Evolutionary conservation across 1,140 invertebrate genomes (phyloP).

Genomic region (Diuraphis noxia): DNA sequence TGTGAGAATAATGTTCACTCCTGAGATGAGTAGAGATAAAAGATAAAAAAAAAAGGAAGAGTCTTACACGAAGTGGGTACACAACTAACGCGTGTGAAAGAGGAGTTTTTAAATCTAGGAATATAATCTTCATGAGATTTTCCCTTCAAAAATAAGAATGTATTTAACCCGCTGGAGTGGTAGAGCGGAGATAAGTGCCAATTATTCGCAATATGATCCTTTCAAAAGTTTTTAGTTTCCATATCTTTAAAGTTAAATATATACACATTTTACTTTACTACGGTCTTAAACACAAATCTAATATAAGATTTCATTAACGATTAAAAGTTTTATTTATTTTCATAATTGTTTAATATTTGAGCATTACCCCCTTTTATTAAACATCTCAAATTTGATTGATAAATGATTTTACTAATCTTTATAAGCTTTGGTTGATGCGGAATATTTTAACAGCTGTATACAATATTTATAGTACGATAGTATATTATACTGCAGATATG

Average conservation of each 20-base stretch:
- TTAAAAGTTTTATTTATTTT: conserved; percentile 12
- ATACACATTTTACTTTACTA: neutral
- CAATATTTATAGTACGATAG: neutral
- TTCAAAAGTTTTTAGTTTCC: neutral
- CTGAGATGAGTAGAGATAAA: neutral
- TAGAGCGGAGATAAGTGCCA: neutral
- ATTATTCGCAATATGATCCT: conserved; percentile 21
- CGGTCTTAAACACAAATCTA: neutral
- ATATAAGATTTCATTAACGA: neutral
- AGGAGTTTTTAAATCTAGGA: neutral
- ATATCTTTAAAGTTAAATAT: conserved; percentile 6
- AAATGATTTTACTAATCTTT: neutral
- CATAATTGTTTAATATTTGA: neutral
- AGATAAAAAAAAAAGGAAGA: neutral
- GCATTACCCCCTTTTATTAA: neutral
- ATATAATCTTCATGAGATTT: conserved; percentile 21
- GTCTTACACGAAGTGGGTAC: neutral
- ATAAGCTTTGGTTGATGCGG: neutral
- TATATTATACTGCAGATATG: neutral
- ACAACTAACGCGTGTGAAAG: neutral
- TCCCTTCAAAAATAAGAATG: neutral
- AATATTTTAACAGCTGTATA: neutral
- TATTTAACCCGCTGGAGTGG: conserved; percentile 9
- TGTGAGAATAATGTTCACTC: neutral
- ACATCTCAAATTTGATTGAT: neutral